Percentiles rank a stretch among this genome's conserved stretches.
Conservation (phyloP, 2,113 vertebrate genomes). For the Progne subis region DNA sequence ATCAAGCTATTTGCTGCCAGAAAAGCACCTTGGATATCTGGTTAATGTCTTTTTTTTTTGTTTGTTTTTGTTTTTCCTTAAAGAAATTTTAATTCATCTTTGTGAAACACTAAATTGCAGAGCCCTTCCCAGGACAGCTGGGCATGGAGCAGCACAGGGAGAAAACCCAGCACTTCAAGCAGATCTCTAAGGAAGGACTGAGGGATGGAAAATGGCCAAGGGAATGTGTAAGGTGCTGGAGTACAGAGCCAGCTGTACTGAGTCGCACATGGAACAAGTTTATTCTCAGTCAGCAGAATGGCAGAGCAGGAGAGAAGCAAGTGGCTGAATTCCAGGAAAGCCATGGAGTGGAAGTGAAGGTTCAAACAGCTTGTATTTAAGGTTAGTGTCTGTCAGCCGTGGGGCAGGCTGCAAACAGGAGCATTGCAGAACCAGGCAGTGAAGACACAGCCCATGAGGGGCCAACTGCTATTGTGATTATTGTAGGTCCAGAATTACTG, state of each 20-base stretch:
- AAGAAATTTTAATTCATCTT: not conserved
- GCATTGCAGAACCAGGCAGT: not conserved
- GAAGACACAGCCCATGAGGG: not conserved
- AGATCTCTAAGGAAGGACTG: not conserved
- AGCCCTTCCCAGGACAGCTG: not conserved
- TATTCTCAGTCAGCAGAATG: not conserved
- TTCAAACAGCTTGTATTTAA: not conserved
- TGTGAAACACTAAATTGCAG: not conserved
- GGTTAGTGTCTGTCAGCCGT: not conserved
- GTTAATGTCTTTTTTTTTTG: not conserved
- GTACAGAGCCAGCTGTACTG: not conserved
- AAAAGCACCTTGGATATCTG: not conserved
- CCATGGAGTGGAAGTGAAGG: not conserved
- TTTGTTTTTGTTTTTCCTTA: not conserved
- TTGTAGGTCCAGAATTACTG: not conserved
- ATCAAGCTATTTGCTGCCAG: not conserved
- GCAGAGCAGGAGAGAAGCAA: not conserved
- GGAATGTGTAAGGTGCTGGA: not conserved
- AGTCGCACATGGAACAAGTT: not conserved
- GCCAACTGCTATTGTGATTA: not conserved
- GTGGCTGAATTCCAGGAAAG: not conserved
- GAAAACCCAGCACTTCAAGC: not conserved
- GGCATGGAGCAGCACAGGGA: not conserved
- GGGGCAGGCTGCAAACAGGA: not conserved
- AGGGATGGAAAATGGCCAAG: not conserved